These are phyloP conservation scores for Scaptomyza hsui DNA, from an alignment of 1,140 invertebrate species.

Conservation along the genomic window DNA sequence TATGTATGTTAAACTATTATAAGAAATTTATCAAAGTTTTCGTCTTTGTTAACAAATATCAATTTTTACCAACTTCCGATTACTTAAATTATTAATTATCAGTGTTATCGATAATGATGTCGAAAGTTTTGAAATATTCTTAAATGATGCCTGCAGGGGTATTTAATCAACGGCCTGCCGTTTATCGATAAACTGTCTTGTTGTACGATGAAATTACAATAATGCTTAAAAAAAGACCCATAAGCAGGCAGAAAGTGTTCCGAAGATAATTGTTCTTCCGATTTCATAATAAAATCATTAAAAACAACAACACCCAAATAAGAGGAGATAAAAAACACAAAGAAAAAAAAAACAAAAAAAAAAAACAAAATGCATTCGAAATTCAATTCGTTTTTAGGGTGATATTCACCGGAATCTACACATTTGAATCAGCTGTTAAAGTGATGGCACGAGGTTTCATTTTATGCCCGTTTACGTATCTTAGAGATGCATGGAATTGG, in stretches of 20 bases:
- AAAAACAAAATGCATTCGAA: slow-evolving; percentile 80
- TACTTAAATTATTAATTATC: not conserved
- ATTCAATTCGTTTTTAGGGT: slow-evolving; percentile 90
- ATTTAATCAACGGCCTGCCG: slow-evolving; percentile 1
- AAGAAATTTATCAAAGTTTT: too few relatives aligned
- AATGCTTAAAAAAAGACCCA: slow-evolving; percentile 19
- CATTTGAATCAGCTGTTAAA: slow-evolving; percentile 99
- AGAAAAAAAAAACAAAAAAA: slow-evolving; percentile 33
- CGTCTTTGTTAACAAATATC: too few relatives aligned
- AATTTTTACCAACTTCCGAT: too few relatives aligned
- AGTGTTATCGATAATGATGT: not conserved
- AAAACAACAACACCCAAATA: not conserved
- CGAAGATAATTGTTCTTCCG: slow-evolving; percentile 8
- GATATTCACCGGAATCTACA: slow-evolving; percentile 99
- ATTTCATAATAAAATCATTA: slow-evolving; percentile 13
- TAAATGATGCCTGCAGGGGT: not conserved
- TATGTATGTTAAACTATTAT: too few relatives aligned
- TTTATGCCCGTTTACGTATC: slow-evolving; percentile 99
- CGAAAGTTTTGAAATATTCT: not conserved
- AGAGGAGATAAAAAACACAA: not conserved
- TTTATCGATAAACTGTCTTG: not conserved
- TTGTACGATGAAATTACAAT: not conserved
- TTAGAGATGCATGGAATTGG: slow-evolving; percentile 99
- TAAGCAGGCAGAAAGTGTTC: slow-evolving; percentile 30
- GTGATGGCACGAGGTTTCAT: slow-evolving; percentile 99